These are phyloP conservation scores for Regulus satrapa DNA, from an alignment of 2,113 vertebrate species.

Conservation along the genomic window DNA sequence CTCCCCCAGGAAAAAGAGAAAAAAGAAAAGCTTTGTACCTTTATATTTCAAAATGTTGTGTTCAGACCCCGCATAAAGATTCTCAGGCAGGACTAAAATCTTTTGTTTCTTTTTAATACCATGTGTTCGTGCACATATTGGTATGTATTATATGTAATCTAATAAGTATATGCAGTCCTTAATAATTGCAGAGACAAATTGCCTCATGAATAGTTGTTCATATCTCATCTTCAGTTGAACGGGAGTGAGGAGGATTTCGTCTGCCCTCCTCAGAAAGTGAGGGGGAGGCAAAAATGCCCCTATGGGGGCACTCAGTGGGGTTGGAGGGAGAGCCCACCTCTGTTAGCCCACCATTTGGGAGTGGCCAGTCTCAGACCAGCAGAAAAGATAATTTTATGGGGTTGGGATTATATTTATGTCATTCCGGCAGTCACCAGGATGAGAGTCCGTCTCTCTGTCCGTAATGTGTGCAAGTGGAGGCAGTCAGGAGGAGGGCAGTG, in stretches of 20 bases:
- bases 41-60: slow-evolving; percentile 7
- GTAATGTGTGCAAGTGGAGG: background rate
- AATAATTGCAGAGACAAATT: background rate
- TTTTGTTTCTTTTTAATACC: background rate
- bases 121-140: background rate
- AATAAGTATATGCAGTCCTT: background rate
- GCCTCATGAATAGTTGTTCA: background rate
- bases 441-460: background rate
- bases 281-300: background rate
- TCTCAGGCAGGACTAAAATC: background rate
- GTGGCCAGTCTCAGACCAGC: background rate
- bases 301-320: background rate
- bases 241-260: background rate
- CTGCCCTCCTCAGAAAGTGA: background rate
- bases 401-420: background rate
- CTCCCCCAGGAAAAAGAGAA: background rate
- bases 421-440: background rate
- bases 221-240: background rate
- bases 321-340: accelerated
- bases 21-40: background rate
- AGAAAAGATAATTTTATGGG: background rate
- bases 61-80: background rate
- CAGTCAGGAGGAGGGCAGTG: accelerated
- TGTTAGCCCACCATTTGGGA: accelerated
- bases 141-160: background rate